phyloP scores from a whole-genome alignment of 1,140 invertebrate species.

The Heliconius hewitsoni region DNA sequence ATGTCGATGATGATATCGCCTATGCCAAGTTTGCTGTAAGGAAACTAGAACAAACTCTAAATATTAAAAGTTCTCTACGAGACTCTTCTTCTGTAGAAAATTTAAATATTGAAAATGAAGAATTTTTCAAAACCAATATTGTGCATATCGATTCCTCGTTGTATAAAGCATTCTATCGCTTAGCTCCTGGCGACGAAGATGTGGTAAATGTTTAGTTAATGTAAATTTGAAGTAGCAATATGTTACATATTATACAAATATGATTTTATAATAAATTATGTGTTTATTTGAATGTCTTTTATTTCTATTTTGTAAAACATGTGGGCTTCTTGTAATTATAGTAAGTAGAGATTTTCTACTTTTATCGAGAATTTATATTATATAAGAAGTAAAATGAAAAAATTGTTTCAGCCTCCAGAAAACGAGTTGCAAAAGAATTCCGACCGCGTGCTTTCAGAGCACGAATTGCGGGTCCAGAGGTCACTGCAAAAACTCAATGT shows the following conservation, averaged over 20 bases:
- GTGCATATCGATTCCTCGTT: constrained; percentile 43
- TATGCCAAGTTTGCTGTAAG: constrained; percentile 65
- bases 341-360: background rate
- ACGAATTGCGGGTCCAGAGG: constrained; percentile 94
- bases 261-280: constrained; percentile 1
- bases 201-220: constrained; percentile 54
- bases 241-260: background rate
- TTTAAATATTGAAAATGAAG: constrained; percentile 46
- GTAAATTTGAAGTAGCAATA: constrained; percentile 5
- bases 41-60: constrained; percentile 64
- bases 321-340: background rate
- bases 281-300: constrained; percentile 34
- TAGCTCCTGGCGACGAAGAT: constrained; percentile 57
- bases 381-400: background rate
- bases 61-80: constrained; percentile 48
- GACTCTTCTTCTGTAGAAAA: constrained; percentile 70
- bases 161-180: constrained; percentile 56
- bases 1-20: constrained; percentile 52
- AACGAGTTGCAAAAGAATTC: constrained; percentile 94
- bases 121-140: constrained; percentile 37
- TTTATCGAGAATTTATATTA: background rate
- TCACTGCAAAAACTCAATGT: constrained; percentile 95
- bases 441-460: constrained; percentile 91
- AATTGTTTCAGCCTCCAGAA: constrained; percentile 90
- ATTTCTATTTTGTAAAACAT: background rate